phyloP scores from a whole-genome alignment of 2,888 invertebrate genomes.

The Callinectes sapidus region DNA sequence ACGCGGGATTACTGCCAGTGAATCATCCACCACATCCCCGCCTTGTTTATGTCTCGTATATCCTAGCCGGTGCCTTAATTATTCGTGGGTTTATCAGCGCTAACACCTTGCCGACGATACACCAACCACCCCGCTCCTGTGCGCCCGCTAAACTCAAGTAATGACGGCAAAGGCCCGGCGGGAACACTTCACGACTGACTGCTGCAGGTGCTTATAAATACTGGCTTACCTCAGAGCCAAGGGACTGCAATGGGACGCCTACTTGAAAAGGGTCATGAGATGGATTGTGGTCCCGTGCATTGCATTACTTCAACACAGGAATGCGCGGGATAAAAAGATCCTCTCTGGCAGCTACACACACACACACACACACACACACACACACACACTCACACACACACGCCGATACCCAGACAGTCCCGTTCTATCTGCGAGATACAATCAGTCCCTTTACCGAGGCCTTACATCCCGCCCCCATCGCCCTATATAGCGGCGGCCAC shows the following conservation, averaged over 20 bases:
- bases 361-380: slow-evolving; percentile 14
- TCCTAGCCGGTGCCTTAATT: slow-evolving; percentile 18
- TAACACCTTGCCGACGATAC: slow-evolving; percentile 17
- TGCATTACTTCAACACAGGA: background rate
- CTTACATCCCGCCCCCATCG: background rate
- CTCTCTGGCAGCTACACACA: background rate
- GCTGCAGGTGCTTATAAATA: background rate
- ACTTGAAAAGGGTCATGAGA: background rate
- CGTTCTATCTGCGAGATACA: slow-evolving; percentile 11
- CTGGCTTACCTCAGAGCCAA: background rate
- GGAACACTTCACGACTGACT: background rate
- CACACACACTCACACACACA: background rate
- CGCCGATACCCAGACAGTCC: slow-evolving; percentile 21
- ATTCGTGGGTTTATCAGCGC: slow-evolving; percentile 21
- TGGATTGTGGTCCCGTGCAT: background rate
- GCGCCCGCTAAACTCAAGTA: slow-evolving; percentile 12
- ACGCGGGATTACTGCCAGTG: slow-evolving; percentile 16
- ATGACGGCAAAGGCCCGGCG: background rate
- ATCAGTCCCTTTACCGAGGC: slow-evolving; percentile 11
- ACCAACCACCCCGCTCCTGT: background rate
- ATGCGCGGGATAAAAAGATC: background rate
- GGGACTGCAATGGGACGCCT: background rate
- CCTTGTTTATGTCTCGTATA: slow-evolving; percentile 25
- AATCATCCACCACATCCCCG: slow-evolving; percentile 16
- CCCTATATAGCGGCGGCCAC: background rate